Base-by-base conservation (phyloP, 1,140 invertebrate species). In the Trissolcus basalis region DNA sequence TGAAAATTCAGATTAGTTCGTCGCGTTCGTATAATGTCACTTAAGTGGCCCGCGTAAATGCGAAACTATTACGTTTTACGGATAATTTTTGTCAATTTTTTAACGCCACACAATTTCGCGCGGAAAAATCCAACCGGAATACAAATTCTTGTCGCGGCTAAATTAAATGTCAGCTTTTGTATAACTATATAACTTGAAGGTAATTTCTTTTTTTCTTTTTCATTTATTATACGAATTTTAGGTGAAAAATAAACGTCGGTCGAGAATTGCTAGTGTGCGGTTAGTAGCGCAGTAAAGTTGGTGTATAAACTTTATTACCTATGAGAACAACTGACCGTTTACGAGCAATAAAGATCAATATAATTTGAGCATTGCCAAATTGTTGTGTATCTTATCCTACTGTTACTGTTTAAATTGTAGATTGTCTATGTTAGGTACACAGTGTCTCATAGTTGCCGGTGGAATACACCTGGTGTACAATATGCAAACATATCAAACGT, bases 1-100 rank as follows among this genome's bases (percentile, higher is more conserved):
- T 68, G 71, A 68, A 74, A 74, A 74, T 74, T 74, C 71, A 74
- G 56, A 74, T 74, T 74, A 74, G 63, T 67, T 74, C 61, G 56
- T 74, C 48, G 56, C 35, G 49, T 56, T 51, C 68, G 71, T 68
- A 68, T 61, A 67, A 45, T 63, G 63, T 60, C 58, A 74, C 70
- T 67, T 73, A 73, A 59, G 61, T 48, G 39, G 50, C 4, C 58
- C 50, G 54, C 27, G 51, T 63, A 63, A 61, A 74, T 68, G 58
- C 47, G 53, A 55, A 61, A 61, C 56, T 47, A 67, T 73, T 67
- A 55, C 61, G 35, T 53, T 60, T 36, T 53, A 48, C 8, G 47
- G 48, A 54, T 61, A 16, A 55, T 61, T 61, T 56, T 63, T 56
- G 43, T 55, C 49, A 49, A 45, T 43, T n/a, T n/a, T 49, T 56